Base-by-base conservation (phyloP, 2,797 vertebrate species). In the Pipistrellus nathusii region DNA sequence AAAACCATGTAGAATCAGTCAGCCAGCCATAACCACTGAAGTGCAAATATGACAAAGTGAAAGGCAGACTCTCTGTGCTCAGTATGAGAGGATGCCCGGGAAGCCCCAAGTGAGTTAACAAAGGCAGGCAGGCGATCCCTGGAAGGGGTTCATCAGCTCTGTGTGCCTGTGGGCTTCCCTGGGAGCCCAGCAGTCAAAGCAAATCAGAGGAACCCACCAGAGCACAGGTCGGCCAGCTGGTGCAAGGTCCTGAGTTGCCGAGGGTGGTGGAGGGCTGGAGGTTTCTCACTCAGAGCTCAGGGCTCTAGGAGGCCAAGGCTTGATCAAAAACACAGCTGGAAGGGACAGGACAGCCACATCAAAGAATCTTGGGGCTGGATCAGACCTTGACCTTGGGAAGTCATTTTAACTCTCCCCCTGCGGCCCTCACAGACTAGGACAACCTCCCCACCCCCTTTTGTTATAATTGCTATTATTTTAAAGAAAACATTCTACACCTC, bases 121-220 rank as follows among this genome's bases (percentile, higher is more conserved):
- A 64, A 84, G 53, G 84, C 80, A 96, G 87, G 90, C 81, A 95
- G 94, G 85, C 89, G 93, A 94, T 71, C 91, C 94, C 96, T 96
- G 68, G 95, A 97, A 97, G 95, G 97, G 76, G 90, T n/a, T 81
- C 87, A 95, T 59, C 0, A 0, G 66, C 71, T 93, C 0, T 0
- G 77, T 62, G 44, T 0, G 53, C 85, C 86, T 69, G 64, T 35
- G 64, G 95, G 96, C 85, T 94, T 92, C 82, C 96, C 93, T 69
- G 9, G 94, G 94, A 97, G 96, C 80, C 62, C 81, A 95, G 84
- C 90, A 97, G 96, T 98, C 98, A 98, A 83, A 98, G 96, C 0
- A 9, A 97, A 97, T 97, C 11, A 95, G 85, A 96, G 59, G 64
- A 96, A 91, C 97, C 75, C 83, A 93, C 94, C 94, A 93, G 97